These are phyloP conservation scores for Arge pagana DNA, from an alignment of 2,888 invertebrate species.

Conservation along the genomic window DNA sequence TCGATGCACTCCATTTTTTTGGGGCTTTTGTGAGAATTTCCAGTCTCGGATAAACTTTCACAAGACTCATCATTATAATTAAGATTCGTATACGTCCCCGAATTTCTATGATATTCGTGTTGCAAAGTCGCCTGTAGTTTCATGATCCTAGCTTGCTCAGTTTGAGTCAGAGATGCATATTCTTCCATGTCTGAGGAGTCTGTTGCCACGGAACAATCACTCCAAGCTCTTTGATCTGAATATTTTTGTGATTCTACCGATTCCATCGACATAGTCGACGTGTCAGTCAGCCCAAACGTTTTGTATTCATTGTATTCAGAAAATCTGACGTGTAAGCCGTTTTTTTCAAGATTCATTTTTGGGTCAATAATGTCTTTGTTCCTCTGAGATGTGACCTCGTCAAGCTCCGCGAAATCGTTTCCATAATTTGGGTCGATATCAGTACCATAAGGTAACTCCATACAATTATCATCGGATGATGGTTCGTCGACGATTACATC, in stretches of 20 bases:
- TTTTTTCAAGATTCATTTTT: constrained; percentile 30
- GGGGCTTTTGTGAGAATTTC: too few species aligned
- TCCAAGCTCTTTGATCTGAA: constrained; percentile 44
- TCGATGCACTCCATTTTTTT: too few species aligned
- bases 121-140: not conserved
- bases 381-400: not conserved
- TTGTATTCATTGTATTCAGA: constrained; percentile 53
- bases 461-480: constrained; percentile 10
- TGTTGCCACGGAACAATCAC: constrained; percentile 43
- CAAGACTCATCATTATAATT: not conserved
- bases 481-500: not conserved
- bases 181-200: constrained; percentile 45
- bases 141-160: not conserved
- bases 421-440: constrained; percentile 16
- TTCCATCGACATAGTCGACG: constrained; percentile 45
- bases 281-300: constrained; percentile 47
- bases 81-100: not conserved
- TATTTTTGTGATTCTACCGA: constrained; percentile 35
- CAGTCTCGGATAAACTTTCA: too few species aligned
- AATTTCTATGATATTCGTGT: not conserved
- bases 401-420: not conserved
- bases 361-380: not conserved
- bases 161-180: not conserved
- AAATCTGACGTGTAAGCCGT: constrained; percentile 53
- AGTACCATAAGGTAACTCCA: constrained; percentile 20